Conservation (phyloP, 2,797 vertebrate species). For the Enteromius afrohamiltoni region DNA sequence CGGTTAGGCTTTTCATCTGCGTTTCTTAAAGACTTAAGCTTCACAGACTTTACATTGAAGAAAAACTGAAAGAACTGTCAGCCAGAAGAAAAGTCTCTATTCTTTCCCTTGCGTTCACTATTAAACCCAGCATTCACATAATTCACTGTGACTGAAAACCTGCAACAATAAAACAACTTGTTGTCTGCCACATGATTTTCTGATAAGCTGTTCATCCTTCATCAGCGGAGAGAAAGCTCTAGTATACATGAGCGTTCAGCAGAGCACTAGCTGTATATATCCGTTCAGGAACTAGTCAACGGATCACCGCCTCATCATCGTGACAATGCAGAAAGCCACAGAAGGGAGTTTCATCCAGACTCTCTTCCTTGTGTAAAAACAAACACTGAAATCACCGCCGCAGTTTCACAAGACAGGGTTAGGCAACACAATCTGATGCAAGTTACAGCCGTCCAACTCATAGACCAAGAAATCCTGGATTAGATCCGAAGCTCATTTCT, state of each 20-base stretch:
- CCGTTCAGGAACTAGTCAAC: not conserved
- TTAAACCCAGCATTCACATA: not conserved
- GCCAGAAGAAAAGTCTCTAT: not conserved
- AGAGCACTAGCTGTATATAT: not conserved
- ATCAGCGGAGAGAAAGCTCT: not conserved
- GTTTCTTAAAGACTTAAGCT: not conserved
- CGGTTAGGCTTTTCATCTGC: too few relatives aligned
- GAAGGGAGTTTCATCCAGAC: not conserved
- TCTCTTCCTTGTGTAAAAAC: constrained; percentile 11
- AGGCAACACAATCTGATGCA: not conserved
- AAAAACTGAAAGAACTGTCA: not conserved
- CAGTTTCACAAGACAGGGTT: constrained; percentile 13
- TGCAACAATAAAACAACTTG: not conserved
- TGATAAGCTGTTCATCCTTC: not conserved
- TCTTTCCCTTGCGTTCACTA: too few relatives aligned
- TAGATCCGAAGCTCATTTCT: not conserved
- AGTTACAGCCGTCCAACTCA: not conserved
- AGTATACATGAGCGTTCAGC: not conserved
- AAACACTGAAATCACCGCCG: not conserved
- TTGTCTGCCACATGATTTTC: not conserved
- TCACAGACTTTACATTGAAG: not conserved
- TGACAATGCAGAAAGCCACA: constrained; percentile 17
- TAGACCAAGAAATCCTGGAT: not conserved
- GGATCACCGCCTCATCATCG: not conserved
- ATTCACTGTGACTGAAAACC: not conserved